Evolutionary conservation across 2,797 vertebrate genomes (phyloP), one percentile per base, ranked within the genome.

Genomic region (Rousettus madagascariensis): DNA sequence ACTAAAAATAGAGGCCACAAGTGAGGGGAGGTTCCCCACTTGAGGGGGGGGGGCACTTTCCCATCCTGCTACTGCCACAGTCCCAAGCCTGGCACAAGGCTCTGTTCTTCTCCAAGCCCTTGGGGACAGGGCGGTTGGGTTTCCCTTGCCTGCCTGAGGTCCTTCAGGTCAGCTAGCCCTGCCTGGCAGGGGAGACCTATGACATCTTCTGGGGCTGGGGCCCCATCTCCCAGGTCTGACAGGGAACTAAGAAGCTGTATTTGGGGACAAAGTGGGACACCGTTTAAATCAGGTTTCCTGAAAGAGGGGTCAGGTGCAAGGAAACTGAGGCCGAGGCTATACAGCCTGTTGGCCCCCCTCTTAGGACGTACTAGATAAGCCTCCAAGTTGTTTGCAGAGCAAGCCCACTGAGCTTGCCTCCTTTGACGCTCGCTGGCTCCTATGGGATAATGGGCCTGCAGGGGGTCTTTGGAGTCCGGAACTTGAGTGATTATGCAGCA

Each of bases 1-100:
- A 97, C 97, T 97, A 97, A 97, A 97, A 97, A 97, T 97, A 97
- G 97, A 97, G 97, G 84, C 97, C 95, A 91, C 92, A 96, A 97
- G 96, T 96, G 93, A 97, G 97, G 97, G 97, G 96, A 97, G 97
- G 95, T 91, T 97, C 95, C 97, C 96, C 49, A 95, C 85, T 96
- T 88, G 49, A 26, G 75, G 83, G 80, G 15, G 15, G 80, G 69
- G 88, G 94, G 86, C 95, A 77, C 92, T 94, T 97, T 96, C 95
- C 85, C 95, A 95, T 95, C 74, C 92, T 79, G 89, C 92, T 93
- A 72, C 95, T 68, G 83, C 91, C 94, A 78, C 13, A 82, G 51
- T 71, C 75, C 85, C 63, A 69, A 65, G n/a, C 53, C 84, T 84
- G 74, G 83, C 93, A 90, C 77, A 79, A 91, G 88, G 26, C 69